Percentiles rank a stretch among this genome's conserved stretches.
Conservation (phyloP, 2,113 vertebrate species). For the Oncorhynchus keta region DNA sequence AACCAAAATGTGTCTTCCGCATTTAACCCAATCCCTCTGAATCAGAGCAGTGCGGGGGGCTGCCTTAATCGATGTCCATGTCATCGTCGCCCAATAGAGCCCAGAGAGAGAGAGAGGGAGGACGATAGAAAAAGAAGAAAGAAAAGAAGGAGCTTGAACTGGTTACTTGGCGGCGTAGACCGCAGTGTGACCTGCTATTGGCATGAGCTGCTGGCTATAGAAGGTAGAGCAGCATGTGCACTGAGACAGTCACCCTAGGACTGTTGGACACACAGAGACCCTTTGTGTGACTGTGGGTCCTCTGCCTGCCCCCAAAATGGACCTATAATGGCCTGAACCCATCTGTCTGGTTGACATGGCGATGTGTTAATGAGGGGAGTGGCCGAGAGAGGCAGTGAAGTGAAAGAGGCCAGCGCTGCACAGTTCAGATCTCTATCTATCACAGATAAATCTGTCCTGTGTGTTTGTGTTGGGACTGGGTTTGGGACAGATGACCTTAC, state of each 20-base stretch:
- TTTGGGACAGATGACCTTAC: too few species aligned
- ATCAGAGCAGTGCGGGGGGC: too few species aligned
- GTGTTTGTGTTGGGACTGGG: background rate
- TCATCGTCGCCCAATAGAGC: too few species aligned
- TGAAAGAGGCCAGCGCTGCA: conserved; percentile 30
- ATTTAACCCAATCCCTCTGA: too few species aligned
- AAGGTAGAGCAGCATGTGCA: background rate
- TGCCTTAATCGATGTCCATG: too few species aligned
- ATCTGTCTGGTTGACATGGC: conserved; percentile 14
- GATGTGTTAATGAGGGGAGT: conserved; percentile 9
- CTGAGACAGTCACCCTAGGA: conserved; percentile 26
- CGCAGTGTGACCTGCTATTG: background rate
- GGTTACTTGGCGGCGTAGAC: background rate
- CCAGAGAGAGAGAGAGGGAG: background rate
- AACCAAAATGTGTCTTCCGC: too few species aligned
- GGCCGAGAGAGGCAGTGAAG: conserved; percentile 34
- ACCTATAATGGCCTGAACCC: background rate
- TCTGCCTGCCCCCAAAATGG: background rate
- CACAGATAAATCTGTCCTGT: background rate
- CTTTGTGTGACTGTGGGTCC: conserved; percentile 23
- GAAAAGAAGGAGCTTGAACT: background rate
- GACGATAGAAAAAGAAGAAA: background rate
- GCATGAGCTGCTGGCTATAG: background rate
- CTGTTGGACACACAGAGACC: conserved; percentile 26
- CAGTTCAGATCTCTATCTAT: too few species aligned